Percentiles rank a stretch among this genome's conserved stretches.
These are phyloP conservation scores for Luffia ferchaultella DNA, from an alignment of 2,888 invertebrate species.

Conservation along the genomic window DNA sequence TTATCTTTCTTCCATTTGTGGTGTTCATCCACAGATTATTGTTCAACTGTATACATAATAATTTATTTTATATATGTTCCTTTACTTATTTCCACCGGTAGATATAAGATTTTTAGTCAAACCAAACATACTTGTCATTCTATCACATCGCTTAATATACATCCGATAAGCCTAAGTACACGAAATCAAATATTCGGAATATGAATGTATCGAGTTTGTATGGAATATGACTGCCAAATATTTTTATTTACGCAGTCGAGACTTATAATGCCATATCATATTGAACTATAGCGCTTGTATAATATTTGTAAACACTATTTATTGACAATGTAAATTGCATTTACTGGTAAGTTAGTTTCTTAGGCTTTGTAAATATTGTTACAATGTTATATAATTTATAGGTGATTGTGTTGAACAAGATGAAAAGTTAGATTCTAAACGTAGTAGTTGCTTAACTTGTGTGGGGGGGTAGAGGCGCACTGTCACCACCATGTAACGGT, in stretches of 20 bases:
- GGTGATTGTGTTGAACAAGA: constrained; percentile 47
- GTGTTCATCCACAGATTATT: no score
- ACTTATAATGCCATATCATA: constrained; percentile 61
- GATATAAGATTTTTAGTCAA: neutral
- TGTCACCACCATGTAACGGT: constrained; percentile 42
- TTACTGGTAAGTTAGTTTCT: constrained; percentile 57
- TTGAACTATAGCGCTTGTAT: constrained; percentile 60
- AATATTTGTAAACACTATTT: constrained; percentile 62
- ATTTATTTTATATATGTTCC: neutral
- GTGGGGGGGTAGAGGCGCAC: constrained; percentile 46
- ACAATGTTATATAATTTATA: constrained; percentile 67
- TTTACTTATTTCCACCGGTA: neutral
- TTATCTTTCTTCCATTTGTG: constrained; percentile 5
- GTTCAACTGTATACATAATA: neutral
- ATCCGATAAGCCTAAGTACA: no score
- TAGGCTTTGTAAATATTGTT: constrained; percentile 68
- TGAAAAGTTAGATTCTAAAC: constrained; percentile 43
- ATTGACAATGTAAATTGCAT: constrained; percentile 63
- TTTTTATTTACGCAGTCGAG: constrained; percentile 39
- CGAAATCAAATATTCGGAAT: no score
- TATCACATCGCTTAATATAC: no score
- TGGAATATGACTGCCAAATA: constrained; percentile 40
- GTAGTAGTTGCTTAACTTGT: constrained; percentile 45
- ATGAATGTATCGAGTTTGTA: constrained; percentile 19
- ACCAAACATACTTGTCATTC: neutral